A percentile compares a stretch with the other conserved stretches of the same genome.
These are phyloP conservation scores for Mnemiopsis leidyi DNA, from an alignment of 37 sponge, comb jelly and placozoan genomes.

Conservation along the genomic window DNA sequence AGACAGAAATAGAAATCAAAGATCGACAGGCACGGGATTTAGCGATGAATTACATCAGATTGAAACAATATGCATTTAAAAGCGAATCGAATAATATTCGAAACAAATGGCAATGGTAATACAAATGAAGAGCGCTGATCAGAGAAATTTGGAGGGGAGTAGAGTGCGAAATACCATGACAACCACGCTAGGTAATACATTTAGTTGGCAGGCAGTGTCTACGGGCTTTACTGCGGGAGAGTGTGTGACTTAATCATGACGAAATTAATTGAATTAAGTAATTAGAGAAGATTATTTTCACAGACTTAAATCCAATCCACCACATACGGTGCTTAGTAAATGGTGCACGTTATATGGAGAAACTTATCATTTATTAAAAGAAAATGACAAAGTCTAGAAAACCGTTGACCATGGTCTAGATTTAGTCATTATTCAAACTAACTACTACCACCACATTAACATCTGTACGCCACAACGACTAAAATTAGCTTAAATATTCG, in stretches of 20 bases:
- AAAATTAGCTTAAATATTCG: neutral
- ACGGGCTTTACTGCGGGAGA: neutral
- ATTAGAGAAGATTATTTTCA: neutral
- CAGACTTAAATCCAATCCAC: neutral
- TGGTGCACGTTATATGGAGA: neutral
- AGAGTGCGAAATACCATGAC: neutral
- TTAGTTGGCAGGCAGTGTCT: neutral
- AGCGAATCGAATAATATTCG: neutral
- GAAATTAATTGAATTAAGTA: neutral
- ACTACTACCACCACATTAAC: too few species aligned
- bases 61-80: neutral
- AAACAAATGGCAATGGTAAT: neutral
- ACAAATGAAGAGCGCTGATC: neutral
- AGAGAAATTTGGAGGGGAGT: neutral
- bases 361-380: too few species aligned
- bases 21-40: neutral
- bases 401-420: too few species aligned
- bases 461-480: neutral
- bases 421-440: too few species aligned
- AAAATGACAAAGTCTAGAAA: too few species aligned
- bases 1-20: neutral
- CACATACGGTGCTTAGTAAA: neutral
- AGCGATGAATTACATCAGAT: neutral
- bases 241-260: neutral
- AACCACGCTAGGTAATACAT: neutral